Base-by-base conservation (phyloP, 1,140 invertebrate species). In the Drosophila biarmipes region DNA sequence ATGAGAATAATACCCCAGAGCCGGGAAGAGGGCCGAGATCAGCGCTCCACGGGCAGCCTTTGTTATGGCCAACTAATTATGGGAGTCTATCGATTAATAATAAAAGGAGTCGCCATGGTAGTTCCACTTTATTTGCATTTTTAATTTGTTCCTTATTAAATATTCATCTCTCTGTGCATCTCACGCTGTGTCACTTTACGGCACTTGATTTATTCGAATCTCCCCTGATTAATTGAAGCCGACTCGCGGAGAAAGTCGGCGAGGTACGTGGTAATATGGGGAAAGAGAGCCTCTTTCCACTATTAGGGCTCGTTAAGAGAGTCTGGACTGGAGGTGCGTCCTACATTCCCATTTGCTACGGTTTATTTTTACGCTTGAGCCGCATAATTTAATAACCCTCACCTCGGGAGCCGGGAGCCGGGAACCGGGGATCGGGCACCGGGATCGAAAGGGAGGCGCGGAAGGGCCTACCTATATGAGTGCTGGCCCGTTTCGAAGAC, bases 101-200 rank as follows among this genome's bases (percentile, higher is more conserved):
- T 80, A 67, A 82, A 89, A 73, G 66, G 58, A 77, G 62, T 72
- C 63, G 42, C 73, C 76, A 55, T 81, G 68, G 78, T 82, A 89
- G 84, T 89, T 89, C 79, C 78, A 84, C 71, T 76, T 89, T 89
- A 89, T 89, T 89, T 89, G 84, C 84, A 89, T 89, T 89, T 82
- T 89, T 89, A 89, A 89, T 89, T 89, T 84, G 76, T 90, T 89
- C 72, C 76, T 74, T 89, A 89, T 89, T 89, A 84, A 90, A 89
- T 89, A 87, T 89, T 89, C 84, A 90, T 80, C 84, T 89, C 81
- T 68, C 37, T 51, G 64, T 71, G 73, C 76, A 68, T 87, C 84
- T 89, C 84, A 89, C 84, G 84, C 84, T 89, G 84, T 89, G 84
- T 89, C 73, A 89, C 46, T 87, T 89, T 87, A 87, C 82, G 79